phyloP scores from a whole-genome alignment of 2,113 vertebrate genomes.

The Himantopus leucocephalus region DNA sequence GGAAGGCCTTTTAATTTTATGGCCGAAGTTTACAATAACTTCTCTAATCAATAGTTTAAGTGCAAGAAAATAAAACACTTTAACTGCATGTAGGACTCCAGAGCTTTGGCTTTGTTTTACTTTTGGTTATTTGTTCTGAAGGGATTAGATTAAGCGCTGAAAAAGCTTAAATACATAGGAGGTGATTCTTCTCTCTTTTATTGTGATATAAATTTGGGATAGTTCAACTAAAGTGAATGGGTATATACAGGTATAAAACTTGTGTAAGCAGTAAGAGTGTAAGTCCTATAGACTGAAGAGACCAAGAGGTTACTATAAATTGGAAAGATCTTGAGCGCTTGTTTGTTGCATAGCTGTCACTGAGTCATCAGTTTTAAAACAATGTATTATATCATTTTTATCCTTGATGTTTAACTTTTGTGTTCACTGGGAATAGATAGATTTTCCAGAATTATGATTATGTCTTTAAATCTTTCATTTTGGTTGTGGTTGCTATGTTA shows the following conservation, averaged over 20 bases:
- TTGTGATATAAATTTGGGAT: slow-evolving; percentile 42
- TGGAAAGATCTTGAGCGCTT: background rate
- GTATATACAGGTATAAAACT: slow-evolving; percentile 37
- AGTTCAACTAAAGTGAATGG: slow-evolving; percentile 38
- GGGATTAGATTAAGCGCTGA: slow-evolving; percentile 52
- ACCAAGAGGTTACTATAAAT: slow-evolving; percentile 30
- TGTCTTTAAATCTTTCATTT: slow-evolving; percentile 65
- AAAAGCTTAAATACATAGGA: slow-evolving; percentile 26
- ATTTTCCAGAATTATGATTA: slow-evolving; percentile 69
- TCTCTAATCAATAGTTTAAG: slow-evolving; percentile 69
- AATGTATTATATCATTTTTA: slow-evolving; percentile 29
- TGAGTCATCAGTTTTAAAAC: slow-evolving; percentile 53
- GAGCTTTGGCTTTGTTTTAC: slow-evolving; percentile 56
- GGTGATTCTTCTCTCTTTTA: slow-evolving; percentile 31
- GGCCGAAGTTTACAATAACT: slow-evolving; percentile 39
- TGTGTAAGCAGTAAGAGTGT: background rate
- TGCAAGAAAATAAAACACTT: slow-evolving; percentile 66
- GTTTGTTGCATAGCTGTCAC: slow-evolving; percentile 55
- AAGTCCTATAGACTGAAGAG: slow-evolving; percentile 5
- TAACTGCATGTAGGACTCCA: slow-evolving; percentile 35
- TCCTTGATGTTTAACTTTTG: slow-evolving; percentile 41
- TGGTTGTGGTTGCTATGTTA: slow-evolving; percentile 53
- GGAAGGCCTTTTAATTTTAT: slow-evolving; percentile 56
- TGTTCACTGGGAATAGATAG: slow-evolving; percentile 60
- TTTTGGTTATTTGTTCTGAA: slow-evolving; percentile 37